Evolutionary conservation across 2,113 vertebrate genomes (phyloP).

Genomic region (Gallinago paraguaiae): DNA sequence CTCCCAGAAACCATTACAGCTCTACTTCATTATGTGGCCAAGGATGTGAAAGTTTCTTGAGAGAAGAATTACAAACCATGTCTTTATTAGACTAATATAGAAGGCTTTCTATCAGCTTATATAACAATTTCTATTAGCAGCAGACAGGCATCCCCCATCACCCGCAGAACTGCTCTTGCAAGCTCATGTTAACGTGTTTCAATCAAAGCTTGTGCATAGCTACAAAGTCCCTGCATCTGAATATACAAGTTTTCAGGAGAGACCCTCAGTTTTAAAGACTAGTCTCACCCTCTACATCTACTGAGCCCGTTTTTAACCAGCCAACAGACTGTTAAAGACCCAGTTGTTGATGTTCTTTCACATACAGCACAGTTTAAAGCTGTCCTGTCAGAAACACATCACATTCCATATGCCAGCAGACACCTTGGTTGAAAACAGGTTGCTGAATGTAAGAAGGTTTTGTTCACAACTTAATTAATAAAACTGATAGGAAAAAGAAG

Average conservation of each 20-base stretch:
- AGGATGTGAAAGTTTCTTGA: not conserved
- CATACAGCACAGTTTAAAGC: not conserved
- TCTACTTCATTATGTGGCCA: not conserved
- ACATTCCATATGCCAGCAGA: not conserved
- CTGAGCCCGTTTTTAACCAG: not conserved
- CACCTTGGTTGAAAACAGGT: not conserved
- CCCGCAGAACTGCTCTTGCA: not conserved
- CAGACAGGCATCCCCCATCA: not conserved
- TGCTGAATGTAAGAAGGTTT: not conserved
- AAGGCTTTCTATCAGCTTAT: accelerated
- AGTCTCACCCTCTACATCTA: not conserved
- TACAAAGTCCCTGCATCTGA: not conserved
- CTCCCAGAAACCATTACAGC: not conserved
- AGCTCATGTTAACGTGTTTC: not conserved
- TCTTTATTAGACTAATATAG: not conserved
- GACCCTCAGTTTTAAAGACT: not conserved
- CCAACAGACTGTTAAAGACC: not conserved
- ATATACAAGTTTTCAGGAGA: accelerated
- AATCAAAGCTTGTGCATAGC: not conserved
- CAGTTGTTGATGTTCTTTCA: accelerated
- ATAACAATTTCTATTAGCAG: not conserved
- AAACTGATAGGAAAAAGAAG: not conserved
- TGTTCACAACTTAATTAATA: not conserved
- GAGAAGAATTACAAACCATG: not conserved
- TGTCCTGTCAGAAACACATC: not conserved